Evolutionary conservation across 2,888 invertebrate species (phyloP), one percentile per base, ranked within the genome.

Genomic region (Poecilus cupreus): DNA sequence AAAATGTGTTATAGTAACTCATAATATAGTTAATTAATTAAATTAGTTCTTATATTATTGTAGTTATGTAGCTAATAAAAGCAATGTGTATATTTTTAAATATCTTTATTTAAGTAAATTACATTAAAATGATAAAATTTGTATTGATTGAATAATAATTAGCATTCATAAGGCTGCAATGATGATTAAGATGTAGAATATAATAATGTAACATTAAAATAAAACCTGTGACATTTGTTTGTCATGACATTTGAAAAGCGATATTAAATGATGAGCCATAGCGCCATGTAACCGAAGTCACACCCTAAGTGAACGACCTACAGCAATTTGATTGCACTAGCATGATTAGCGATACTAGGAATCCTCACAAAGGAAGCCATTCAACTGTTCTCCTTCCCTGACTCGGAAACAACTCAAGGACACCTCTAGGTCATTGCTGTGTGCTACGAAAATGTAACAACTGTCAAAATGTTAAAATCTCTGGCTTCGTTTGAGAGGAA

Each of bases 91-190:
- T 43, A 60, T 64, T 79, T 79, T 79, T 79, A 70, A 68, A 70
- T 70, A 79, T 68, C 13, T 81, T 81, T 81, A 81, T 81, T 81
- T 81, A 57, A 81, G 74, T 81, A 81, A 81, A 81, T 81, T 81
- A 81, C 81, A 81, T 75, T 81, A 81, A 81, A 75, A 75, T 81
- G 80, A 75, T 77, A 60, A 77, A 75, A 77, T 75, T 75, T 80
- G 70, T 80, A 80, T 72, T 80, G 46, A 75, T 72, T 26, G 74
- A 49, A 74, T 74, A 74, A 20, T 54, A 76, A 76, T 79, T 68
- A 80, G 80, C 80, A 43, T 79, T 51, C 32, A 64, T 72, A 80
- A 80, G 80, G 72, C 80, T 18, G 80, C 80, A 72, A 79, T 57
- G 57, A 72, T 72, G 37, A 76, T 79, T 79, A 79, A 64, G 70